phyloP scores from a whole-genome alignment of 92 coral and sea anemone genomes.

The Porites cylindrica region DNA sequence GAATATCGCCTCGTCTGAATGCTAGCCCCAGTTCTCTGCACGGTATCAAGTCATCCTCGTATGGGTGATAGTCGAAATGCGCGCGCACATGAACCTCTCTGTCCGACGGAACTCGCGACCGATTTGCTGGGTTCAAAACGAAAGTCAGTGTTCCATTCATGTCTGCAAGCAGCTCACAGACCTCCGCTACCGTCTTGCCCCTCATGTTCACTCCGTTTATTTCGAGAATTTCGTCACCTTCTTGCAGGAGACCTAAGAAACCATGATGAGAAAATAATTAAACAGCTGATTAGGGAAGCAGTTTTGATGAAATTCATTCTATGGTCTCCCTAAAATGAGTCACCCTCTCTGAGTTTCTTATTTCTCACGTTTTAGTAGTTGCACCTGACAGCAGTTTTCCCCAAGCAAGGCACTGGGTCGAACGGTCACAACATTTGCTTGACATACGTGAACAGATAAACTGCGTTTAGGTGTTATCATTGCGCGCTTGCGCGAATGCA shows the following conservation, averaged over 20 bases:
- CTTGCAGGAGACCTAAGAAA: slow-evolving; percentile 88
- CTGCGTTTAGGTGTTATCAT: no score
- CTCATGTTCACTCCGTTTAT: slow-evolving; percentile 97
- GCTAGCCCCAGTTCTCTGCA: slow-evolving; percentile 96
- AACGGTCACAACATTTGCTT: no score
- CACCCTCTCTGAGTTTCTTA: no score
- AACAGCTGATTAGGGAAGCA: background rate
- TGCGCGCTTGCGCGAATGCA: no score
- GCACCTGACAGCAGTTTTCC: no score
- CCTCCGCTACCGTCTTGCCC: slow-evolving; percentile 92
- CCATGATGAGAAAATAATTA: background rate
- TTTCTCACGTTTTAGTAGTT: no score
- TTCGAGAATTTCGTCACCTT: slow-evolving; percentile 97
- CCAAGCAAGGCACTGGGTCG: no score
- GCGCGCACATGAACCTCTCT: slow-evolving; percentile 93
- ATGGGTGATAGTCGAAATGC: slow-evolving; percentile 94
- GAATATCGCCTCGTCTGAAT: slow-evolving; percentile 91
- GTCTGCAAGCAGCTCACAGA: slow-evolving; percentile 95
- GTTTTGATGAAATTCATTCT: background rate
- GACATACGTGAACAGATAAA: no score
- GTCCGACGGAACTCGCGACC: slow-evolving; percentile 70
- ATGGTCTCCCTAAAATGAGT: no score
- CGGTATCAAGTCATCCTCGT: slow-evolving; percentile 93
- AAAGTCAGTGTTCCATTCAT: slow-evolving; percentile 98
- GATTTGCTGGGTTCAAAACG: slow-evolving; percentile 88